A percentile compares a stretch with the other conserved stretches of the same genome.
These are phyloP conservation scores for Aurelia coerulea DNA, from an alignment of 30 jellyfish, hydroid and myxozoan species.

Conservation along the genomic window DNA sequence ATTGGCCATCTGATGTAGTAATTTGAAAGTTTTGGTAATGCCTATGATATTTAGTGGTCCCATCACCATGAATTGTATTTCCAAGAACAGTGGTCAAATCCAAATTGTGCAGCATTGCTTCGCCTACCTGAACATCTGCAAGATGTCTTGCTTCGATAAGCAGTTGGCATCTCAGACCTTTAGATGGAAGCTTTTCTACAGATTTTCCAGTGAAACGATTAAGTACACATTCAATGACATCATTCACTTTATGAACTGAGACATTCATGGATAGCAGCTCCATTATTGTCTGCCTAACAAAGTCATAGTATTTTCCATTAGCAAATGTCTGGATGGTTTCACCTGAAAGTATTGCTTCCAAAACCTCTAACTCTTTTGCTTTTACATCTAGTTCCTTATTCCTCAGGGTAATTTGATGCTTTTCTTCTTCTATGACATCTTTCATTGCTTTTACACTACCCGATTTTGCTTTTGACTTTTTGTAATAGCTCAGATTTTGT, in stretches of 20 bases:
- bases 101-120: neutral
- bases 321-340: conserved; percentile 1
- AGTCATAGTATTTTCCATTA: neutral
- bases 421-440: no score
- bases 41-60: conserved; percentile 50
- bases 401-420: no score
- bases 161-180: conserved; percentile 5
- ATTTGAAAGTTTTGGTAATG: neutral
- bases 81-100: neutral
- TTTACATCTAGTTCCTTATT: no score
- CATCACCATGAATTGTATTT: conserved; percentile 50
- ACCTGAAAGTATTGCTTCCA: neutral
- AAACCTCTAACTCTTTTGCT: no score
- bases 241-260: neutral
- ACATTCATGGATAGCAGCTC: neutral
- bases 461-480: neutral
- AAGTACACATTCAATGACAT: neutral
- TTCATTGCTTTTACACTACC: neutral
- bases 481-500: neutral
- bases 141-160: conserved; percentile 15
- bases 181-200: conserved; percentile 16
- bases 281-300: neutral
- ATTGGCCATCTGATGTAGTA: no score
- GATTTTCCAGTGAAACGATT: conserved; percentile 1
- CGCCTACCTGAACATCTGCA: conserved; percentile 24